Conservation (phyloP, 2,113 vertebrate genomes). For the Chaetorhynchus papuensis region DNA sequence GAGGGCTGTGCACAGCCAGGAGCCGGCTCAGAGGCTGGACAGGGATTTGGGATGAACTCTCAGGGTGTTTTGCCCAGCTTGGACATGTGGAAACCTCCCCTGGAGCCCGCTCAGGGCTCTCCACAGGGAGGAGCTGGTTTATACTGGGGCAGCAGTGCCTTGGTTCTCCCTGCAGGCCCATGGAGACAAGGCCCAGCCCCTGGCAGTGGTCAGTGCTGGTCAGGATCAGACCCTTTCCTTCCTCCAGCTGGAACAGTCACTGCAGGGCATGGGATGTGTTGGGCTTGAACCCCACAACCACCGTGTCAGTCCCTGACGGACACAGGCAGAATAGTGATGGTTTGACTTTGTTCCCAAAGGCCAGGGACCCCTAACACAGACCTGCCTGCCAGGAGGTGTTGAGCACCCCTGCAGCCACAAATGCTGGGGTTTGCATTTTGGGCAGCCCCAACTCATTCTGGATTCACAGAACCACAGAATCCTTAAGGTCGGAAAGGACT, state of each 20-base stretch:
- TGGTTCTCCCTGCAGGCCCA: neutral
- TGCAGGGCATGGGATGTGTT: neutral
- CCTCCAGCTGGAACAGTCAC: neutral
- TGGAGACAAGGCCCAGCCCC: rapidly evolving
- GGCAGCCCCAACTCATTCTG: rapidly evolving
- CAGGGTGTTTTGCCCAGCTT: neutral
- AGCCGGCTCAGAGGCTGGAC: neutral
- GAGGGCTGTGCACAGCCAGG: neutral
- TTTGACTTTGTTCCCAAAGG: neutral
- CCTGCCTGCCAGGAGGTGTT: neutral
- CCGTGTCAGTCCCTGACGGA: rapidly evolving
- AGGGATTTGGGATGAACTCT: neutral
- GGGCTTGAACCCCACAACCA: neutral
- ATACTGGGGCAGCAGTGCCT: neutral
- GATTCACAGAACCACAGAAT: neutral
- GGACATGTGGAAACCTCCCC: neutral
- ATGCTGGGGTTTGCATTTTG: rapidly evolving
- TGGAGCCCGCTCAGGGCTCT: neutral
- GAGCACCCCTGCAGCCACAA: neutral
- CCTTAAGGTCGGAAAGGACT: neutral
- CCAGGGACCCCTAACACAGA: neutral
- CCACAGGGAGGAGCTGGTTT: rapidly evolving
- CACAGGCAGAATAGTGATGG: neutral
- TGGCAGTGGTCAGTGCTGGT: rapidly evolving
- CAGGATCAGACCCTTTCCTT: neutral